Percentiles rank a stretch among this genome's conserved stretches.
Conservation (phyloP, 2,113 vertebrate species). For the Bufo bufo region DNA sequence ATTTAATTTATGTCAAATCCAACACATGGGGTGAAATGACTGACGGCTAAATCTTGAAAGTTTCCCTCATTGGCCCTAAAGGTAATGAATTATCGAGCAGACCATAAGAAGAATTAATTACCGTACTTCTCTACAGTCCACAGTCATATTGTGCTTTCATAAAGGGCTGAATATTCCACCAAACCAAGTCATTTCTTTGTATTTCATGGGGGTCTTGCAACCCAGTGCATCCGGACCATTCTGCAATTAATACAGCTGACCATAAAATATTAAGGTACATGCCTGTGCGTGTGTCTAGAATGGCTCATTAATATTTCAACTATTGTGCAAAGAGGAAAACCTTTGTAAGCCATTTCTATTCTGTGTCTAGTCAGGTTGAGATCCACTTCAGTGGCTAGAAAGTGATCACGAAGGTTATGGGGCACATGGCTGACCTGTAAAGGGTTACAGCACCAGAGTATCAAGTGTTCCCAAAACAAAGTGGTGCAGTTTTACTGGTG, state of each 20-base stretch:
- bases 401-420: conserved; percentile 1
- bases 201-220: background rate
- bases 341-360: background rate
- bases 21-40: background rate
- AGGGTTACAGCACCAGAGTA: background rate
- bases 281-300: conserved; percentile 27
- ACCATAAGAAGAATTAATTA: background rate
- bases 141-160: background rate
- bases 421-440: background rate
- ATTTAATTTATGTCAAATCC: background rate
- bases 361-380: background rate
- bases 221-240: background rate
- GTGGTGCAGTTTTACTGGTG: background rate
- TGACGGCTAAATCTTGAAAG: background rate
- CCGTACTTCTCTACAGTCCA: background rate
- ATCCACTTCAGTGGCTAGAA: conserved; percentile 10
- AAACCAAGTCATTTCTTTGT: background rate
- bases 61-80: too few species aligned
- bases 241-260: conserved; percentile 17
- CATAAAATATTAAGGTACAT: conserved; percentile 48
- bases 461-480: background rate
- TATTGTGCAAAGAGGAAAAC: background rate
- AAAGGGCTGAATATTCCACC: background rate
- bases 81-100: background rate
- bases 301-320: conserved; percentile 47